Evolutionary conservation across 2,113 vertebrate species (phyloP).

Genomic region (Oncorhynchus tshawytscha): DNA sequence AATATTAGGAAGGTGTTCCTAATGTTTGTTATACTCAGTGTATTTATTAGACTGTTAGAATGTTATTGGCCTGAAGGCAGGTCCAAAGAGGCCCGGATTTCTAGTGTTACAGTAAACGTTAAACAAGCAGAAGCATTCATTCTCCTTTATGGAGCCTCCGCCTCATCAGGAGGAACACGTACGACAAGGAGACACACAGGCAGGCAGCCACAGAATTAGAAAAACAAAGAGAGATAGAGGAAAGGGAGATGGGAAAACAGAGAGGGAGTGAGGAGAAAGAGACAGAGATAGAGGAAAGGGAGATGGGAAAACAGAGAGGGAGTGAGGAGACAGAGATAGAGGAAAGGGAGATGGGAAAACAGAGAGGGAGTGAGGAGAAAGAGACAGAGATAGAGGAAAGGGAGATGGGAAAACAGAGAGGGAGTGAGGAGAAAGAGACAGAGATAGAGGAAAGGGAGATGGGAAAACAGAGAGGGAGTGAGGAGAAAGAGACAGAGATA

Average conservation of each 20-base stretch:
- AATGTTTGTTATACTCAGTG: no score
- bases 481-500: no score
- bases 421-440: neutral
- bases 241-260: neutral
- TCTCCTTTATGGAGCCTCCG: slow-evolving; percentile 47
- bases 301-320: no score
- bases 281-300: neutral
- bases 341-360: no score
- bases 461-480: neutral
- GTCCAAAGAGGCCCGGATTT: no score
- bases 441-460: neutral
- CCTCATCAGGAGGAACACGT: slow-evolving; percentile 9
- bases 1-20: no score
- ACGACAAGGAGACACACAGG: slow-evolving; percentile 23
- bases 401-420: no score
- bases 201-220: slow-evolving; percentile 1
- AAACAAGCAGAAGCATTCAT: slow-evolving; percentile 53
- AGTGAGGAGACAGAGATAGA: neutral
- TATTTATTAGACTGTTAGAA: no score
- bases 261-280: neutral
- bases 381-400: neutral
- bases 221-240: neutral
- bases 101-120: slow-evolving; percentile 29
- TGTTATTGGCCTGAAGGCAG: no score
- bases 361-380: neutral